A percentile compares a stretch with the other conserved stretches of the same genome.
Conservation (phyloP, 2,113 vertebrate genomes). For the Scolopax mira region DNA sequence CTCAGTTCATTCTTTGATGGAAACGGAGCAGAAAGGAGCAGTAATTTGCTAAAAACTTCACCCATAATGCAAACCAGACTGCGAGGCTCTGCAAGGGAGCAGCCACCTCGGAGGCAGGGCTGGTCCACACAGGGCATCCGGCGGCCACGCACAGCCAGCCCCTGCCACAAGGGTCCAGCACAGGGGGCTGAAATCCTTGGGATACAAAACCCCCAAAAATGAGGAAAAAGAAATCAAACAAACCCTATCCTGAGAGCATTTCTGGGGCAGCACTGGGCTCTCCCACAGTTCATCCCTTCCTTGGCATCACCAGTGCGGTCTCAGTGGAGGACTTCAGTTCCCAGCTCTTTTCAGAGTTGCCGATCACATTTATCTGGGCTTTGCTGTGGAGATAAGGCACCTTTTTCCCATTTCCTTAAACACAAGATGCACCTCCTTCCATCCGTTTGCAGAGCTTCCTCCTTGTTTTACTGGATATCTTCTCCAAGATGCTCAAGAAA, state of each 20-base stretch:
- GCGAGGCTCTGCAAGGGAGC: not conserved
- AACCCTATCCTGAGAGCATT: not conserved
- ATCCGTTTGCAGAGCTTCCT: not conserved
- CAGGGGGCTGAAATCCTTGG: not conserved
- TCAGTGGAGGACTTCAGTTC: accelerated
- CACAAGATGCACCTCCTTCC: not conserved
- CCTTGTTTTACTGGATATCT: not conserved
- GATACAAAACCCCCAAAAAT: not conserved
- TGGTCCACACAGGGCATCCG: accelerated
- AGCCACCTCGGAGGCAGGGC: not conserved
- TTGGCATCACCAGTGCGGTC: accelerated
- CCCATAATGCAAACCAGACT: slow-evolving; percentile 19
- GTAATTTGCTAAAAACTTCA: slow-evolving; percentile 37
- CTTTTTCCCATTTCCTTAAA: not conserved
- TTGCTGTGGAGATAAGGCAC: not conserved
- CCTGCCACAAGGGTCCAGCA: not conserved
- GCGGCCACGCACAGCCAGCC: not conserved
- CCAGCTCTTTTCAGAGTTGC: not conserved
- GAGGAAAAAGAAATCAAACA: not conserved
- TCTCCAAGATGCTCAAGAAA: not conserved
- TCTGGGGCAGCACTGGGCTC: not conserved
- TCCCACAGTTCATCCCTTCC: not conserved
- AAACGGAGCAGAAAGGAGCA: slow-evolving; percentile 47
- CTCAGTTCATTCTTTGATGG: slow-evolving; percentile 30
- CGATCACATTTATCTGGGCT: not conserved